Conservation (phyloP, 1,140 invertebrate genomes). For the Notospermus geniculatus region DNA sequence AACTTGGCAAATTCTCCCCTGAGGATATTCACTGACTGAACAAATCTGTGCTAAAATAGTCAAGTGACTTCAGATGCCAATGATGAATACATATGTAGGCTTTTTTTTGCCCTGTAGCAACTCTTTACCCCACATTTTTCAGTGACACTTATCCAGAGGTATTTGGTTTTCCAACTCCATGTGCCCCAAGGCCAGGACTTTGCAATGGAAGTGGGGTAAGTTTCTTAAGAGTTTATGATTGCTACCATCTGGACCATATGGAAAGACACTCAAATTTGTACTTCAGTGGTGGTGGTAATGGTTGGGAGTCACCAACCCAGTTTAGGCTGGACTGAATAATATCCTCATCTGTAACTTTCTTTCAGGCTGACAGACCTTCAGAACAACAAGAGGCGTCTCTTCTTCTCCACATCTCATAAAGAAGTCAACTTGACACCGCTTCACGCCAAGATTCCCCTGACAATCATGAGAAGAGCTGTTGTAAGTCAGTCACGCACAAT, state of each 20-base stretch:
- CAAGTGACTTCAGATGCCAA: too few species aligned
- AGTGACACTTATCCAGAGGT: slow-evolving; percentile 44
- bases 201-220: slow-evolving; percentile 45
- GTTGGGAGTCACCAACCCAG: too few species aligned
- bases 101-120: too few species aligned
- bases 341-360: not conserved
- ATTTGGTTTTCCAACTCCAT: slow-evolving; percentile 42
- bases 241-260: too few species aligned
- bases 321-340: not conserved
- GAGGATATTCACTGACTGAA: too few species aligned
- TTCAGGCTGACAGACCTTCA: slow-evolving; percentile 40
- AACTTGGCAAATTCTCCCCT: too few species aligned
- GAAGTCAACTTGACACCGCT: slow-evolving; percentile 41
- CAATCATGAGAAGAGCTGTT: slow-evolving; percentile 33
- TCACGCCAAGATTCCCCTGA: slow-evolving; percentile 46
- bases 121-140: slow-evolving; percentile 18
- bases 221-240: slow-evolving; percentile 10
- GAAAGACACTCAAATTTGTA: too few species aligned
- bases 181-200: slow-evolving; percentile 44
- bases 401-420: slow-evolving; percentile 46
- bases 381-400: slow-evolving; percentile 40
- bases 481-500: too few species aligned
- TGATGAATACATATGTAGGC: too few species aligned
- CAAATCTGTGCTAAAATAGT: too few species aligned
- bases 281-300: too few species aligned